Conservation (phyloP, 2,113 vertebrate genomes). For the Ciconia stormi region DNA sequence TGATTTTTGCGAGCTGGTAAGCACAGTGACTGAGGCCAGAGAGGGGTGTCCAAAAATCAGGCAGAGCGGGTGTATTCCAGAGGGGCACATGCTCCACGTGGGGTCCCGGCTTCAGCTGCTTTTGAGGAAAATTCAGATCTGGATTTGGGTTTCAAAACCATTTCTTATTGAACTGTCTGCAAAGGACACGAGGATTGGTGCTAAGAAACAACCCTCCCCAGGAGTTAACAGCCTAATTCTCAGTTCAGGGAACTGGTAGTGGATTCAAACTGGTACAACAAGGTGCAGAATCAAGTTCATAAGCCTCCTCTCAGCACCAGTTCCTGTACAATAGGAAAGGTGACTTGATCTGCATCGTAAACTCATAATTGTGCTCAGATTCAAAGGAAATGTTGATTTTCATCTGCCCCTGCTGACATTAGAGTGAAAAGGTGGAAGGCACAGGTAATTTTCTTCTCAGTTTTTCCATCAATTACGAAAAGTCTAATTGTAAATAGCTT, state of each 20-base stretch:
- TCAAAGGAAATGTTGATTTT: not conserved
- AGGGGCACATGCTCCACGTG: not conserved
- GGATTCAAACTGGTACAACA: not conserved
- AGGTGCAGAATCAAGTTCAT: not conserved
- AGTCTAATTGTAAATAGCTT: conserved; percentile 10
- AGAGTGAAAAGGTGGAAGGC: not conserved
- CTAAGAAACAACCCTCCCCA: not conserved
- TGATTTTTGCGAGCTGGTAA: not conserved
- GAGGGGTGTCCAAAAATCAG: not conserved
- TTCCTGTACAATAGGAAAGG: conserved; percentile 12
- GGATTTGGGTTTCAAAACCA: not conserved
- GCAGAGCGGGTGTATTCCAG: not conserved
- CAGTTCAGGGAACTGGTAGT: not conserved
- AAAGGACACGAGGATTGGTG: not conserved
- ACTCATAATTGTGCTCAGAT: not conserved
- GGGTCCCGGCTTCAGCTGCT: not conserved
- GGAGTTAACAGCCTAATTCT: not conserved
- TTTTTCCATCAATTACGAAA: conserved; percentile 16
- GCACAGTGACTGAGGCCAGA: not conserved
- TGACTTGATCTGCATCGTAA: conserved; percentile 19
- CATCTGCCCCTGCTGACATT: conserved; percentile 8
- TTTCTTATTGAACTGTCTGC: not conserved
- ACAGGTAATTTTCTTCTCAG: not conserved
- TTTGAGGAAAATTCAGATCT: not conserved
- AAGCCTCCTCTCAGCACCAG: not conserved